phyloP scores from a whole-genome alignment of 1,140 invertebrate genomes.

The Pseudoatta argentina region DNA sequence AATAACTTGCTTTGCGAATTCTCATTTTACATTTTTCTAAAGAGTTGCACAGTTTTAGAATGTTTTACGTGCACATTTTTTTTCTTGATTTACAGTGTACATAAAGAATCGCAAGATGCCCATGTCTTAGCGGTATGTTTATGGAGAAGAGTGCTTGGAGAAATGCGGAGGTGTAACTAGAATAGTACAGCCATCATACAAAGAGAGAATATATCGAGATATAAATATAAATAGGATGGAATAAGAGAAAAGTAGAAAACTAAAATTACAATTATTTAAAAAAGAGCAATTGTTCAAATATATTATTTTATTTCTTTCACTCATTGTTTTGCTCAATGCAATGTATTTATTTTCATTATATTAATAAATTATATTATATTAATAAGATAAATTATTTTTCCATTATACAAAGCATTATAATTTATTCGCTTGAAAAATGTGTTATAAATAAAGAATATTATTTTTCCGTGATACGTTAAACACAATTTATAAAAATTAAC shows the following conservation, averaged over 20 bases:
- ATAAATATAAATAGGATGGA: constrained; percentile 17
- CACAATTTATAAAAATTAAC: neutral
- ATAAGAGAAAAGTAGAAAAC: neutral
- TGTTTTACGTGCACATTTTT: neutral
- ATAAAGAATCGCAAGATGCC: constrained; percentile 34
- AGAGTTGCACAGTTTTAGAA: neutral
- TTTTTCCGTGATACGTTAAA: neutral
- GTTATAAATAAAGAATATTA: neutral
- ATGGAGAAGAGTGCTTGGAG: neutral
- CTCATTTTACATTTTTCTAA: constrained; percentile 1
- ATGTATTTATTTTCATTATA: neutral
- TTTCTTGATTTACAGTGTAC: neutral
- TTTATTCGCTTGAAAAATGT: neutral
- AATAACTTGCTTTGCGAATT: neutral
- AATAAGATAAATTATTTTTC: neutral
- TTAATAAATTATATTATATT: neutral
- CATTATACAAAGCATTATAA: neutral
- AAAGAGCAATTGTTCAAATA: neutral
- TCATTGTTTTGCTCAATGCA: neutral
- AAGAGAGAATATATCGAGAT: neutral
- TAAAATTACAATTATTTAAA: constrained; percentile 6
- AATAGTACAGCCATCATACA: neutral
- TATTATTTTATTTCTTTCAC: neutral
- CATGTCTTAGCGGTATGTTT: constrained; percentile 7
- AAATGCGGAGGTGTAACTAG: neutral